Base-by-base conservation (phyloP, 2,888 invertebrate genomes). In the Tubulanus polymorphus region DNA sequence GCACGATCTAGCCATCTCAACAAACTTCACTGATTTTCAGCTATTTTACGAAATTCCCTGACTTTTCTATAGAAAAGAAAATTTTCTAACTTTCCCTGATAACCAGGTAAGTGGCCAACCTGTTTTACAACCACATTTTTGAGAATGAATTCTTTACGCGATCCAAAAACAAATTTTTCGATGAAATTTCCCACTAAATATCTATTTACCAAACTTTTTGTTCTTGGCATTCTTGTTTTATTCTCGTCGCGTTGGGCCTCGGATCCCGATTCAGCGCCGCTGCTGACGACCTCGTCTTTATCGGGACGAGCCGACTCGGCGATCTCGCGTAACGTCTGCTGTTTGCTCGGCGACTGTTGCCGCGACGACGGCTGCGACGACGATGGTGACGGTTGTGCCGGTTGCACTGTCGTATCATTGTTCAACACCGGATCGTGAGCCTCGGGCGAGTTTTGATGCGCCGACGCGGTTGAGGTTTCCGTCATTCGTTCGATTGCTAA, bases 391-490 rank as follows among this genome's bases (percentile, higher is more conserved):
- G 18, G 41, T 15, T 20, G 20, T 8, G 41, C 5, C 6, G 41
- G 20, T 23, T 3, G 6, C 6, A 15, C 41, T 23, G 41, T 23
- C 18, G 20, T 23, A 8, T 18, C 6, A 8, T 8, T 15, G 5
- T 18, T 15, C 23, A 23, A 15, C 20, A 5, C 41, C 5, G 41
- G 3, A 8, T 41, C 41, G 15, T 41, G 41, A n/a, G n/a, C n/a
- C 15, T 41, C 41, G 15, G 41, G 41, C 6, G 41, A 41, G 3
- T 3, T 18, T 8, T 23, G 73, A 1, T 60, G 66, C 25, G 71
- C 90, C 82, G 94, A 93, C 0, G 95, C 94, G 0, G 91, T 90
- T 74, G 93, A 91, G 56, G 89, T 86, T 79, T 96, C 96, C 3
- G 97, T 97, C 91, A 95, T 95, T 65, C 89, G 88, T 52, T 88